Base-by-base conservation (phyloP, 2,888 invertebrate species). In the Drosophila seclusa region DNA sequence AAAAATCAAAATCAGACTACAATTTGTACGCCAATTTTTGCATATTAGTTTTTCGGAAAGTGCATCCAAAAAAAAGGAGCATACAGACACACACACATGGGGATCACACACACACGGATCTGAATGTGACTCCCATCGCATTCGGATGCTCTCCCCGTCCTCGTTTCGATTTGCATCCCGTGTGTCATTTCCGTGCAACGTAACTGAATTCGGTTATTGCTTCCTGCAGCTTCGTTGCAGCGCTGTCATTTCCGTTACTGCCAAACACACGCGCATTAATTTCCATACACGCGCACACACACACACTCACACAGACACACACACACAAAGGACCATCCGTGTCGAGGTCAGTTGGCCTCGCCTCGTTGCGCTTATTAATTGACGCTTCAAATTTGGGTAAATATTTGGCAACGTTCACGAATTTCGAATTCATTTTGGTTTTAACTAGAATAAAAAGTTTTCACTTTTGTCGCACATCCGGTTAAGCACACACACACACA, bases 121-220 rank as follows among this genome's bases (percentile, higher is more conserved):
- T 72, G 55, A 32, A 60, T 54, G 29, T 65, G 65, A 55, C 72
- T 57, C 16, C 13, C 32, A 60, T 31, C 27, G 64, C 52, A 66
- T 16, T 24, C 40, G 36, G 45, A 34, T 40, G 58, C 58, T 40
- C 29, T 38, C 18, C 50, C 52, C 80, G 42, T 59, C 32, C 72
- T 59, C 27, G 32, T 38, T 45, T 40, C 53, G 57, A 63, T 40
- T 64, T 64, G 58, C 58, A 57, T 54, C 42, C 78, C 73, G 76
- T 83, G 80, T 79, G 83, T 83, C 86, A 89, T 89, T 89, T 89
- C 89, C 89, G 89, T 80, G 80, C 83, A 76, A 70, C 74, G 76
- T 78, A 83, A 80, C 80, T 81, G 86, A 84, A 83, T 87, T 86
- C 77, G 80, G 79, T 78, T 85, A 89, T 89, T 89, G 90, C 88